These are phyloP conservation scores for Physocephala rufipes DNA, from an alignment of 2,888 invertebrate species.

Conservation along the genomic window DNA sequence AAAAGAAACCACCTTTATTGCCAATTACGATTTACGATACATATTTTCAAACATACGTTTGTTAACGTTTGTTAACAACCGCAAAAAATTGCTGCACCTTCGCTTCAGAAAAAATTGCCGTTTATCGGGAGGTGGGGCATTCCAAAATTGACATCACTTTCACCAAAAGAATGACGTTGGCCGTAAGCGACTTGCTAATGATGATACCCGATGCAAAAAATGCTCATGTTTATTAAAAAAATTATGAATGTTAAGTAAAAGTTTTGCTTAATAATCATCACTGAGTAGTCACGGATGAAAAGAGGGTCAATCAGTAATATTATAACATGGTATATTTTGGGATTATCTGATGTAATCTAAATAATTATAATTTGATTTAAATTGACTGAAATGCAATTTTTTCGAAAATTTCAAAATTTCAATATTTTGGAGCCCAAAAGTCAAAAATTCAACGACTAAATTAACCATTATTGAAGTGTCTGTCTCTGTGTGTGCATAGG, in stretches of 20 bases:
- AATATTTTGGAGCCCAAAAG: not conserved
- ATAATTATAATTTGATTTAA: not conserved
- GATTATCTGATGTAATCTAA: not conserved
- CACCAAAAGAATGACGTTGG: conserved; percentile 55
- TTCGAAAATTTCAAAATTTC: not conserved
- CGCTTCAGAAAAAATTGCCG: no score
- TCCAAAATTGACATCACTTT: conserved; percentile 55
- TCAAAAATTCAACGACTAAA: not conserved
- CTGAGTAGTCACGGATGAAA: not conserved
- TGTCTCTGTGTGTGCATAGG: no score
- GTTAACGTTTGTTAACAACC: not conserved
- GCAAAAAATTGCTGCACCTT: no score
- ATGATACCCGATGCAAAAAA: conserved; percentile 18
- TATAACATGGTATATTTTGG: not conserved
- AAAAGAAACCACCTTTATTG: not conserved
- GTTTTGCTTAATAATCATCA: conserved; percentile 8
- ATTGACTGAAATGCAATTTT: not conserved
- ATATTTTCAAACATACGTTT: not conserved
- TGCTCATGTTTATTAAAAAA: conserved; percentile 24
- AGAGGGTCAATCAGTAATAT: not conserved
- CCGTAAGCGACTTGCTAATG: conserved; percentile 61
- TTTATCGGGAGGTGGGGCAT: not conserved
- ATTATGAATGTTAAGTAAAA: conserved; percentile 15
- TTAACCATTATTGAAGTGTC: not conserved
- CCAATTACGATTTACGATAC: not conserved